A percentile compares a stretch with the other conserved stretches of the same genome.
These are phyloP conservation scores for Bovichtus variegatus DNA, from an alignment of 2,797 vertebrate species.

Conservation along the genomic window DNA sequence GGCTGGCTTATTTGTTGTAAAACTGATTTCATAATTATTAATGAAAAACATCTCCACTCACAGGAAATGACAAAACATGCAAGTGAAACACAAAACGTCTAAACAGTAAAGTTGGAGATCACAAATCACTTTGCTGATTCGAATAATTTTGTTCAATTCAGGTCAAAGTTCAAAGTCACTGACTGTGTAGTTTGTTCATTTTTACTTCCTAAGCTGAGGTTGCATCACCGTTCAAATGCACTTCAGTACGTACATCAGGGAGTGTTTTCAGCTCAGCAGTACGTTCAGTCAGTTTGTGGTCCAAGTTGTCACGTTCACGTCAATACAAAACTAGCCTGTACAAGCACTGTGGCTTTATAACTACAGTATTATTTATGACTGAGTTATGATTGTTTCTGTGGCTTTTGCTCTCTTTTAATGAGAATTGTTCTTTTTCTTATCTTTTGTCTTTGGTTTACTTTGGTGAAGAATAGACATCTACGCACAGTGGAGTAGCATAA, in stretches of 20 bases:
- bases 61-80: not conserved
- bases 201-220: not conserved
- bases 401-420: not conserved
- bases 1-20: too few relatives aligned
- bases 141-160: not conserved
- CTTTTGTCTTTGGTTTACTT: not conserved
- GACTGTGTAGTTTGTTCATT: not conserved
- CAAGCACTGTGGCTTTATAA: too few relatives aligned
- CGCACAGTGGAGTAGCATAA: not conserved
- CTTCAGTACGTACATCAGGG: not conserved
- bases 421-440: not conserved
- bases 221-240: not conserved
- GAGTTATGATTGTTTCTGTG: not conserved
- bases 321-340: not conserved
- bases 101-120: not conserved
- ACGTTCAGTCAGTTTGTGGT: not conserved
- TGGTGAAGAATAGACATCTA: not conserved
- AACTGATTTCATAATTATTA: not conserved
- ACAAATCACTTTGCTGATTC: not conserved
- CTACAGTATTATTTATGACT: not conserved
- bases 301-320: not conserved
- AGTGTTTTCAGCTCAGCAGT: too few relatives aligned
- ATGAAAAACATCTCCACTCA: conserved; percentile 4
- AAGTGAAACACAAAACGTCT: not conserved
- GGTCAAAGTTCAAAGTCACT: not conserved